Conservation (phyloP, 1,140 invertebrate genomes). For the Cephus cinctus region DNA sequence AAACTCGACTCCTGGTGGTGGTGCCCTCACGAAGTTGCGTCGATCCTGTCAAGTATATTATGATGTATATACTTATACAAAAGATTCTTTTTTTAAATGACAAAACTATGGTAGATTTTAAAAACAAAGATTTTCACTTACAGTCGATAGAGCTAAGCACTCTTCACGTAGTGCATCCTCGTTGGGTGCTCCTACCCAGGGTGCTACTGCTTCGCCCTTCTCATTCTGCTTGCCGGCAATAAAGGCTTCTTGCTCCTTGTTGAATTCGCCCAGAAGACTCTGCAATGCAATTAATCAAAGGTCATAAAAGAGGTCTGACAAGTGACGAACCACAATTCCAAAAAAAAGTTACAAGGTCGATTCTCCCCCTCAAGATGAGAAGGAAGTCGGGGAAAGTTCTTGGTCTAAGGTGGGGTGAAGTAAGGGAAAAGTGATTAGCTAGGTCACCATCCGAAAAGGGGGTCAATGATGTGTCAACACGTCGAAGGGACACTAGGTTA, state of each 20-base stretch:
- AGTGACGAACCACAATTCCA: conserved; percentile 6
- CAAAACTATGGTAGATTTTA: conserved; percentile 13
- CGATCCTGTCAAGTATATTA: conserved; percentile 72
- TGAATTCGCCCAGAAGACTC: conserved; percentile 93
- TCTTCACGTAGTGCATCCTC: conserved; percentile 90
- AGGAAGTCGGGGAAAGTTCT: too few species aligned
- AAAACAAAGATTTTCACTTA: conserved; percentile 48
- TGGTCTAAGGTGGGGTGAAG: too few species aligned
- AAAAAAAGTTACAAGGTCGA: conserved; percentile 13
- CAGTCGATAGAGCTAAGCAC: conserved; percentile 88
- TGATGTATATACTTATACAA: conserved; percentile 10
- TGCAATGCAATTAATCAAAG: conserved; percentile 53
- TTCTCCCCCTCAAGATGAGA: too few species aligned
- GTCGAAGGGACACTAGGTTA: too few species aligned
- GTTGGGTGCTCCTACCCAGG: conserved; percentile 89
- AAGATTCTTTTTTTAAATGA: conserved; percentile 9
- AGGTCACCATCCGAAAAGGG: too few species aligned
- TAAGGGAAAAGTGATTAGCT: too few species aligned
- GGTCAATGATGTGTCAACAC: not conserved
- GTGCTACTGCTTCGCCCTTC: conserved; percentile 77
- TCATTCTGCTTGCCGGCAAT: conserved; percentile 80
- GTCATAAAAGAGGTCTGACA: not conserved
- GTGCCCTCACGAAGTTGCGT: conserved; percentile 94
- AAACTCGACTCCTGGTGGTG: conserved; percentile 93
- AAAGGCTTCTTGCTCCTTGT: conserved; percentile 95